Conservation (phyloP, 2,797 vertebrate genomes). For the Sebastes vulpes region DNA sequence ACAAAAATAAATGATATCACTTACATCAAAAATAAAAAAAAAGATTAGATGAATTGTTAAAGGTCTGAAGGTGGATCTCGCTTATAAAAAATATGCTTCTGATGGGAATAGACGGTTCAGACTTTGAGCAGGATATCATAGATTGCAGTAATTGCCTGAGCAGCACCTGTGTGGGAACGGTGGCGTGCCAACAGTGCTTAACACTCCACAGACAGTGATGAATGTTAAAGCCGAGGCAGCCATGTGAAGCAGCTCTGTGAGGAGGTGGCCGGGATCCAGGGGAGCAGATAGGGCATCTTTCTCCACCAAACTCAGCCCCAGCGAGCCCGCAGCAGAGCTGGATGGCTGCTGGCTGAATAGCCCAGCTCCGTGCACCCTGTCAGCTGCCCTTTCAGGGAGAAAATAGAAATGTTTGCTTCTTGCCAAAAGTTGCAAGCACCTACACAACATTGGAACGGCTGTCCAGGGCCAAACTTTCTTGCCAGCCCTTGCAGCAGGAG, state of each 20-base stretch:
- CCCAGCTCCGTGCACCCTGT: not conserved
- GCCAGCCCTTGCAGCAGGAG: constrained; percentile 2
- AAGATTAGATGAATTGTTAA: not conserved
- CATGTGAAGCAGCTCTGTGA: constrained; percentile 28
- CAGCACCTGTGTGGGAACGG: constrained; percentile 39
- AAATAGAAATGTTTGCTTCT: constrained; percentile 34
- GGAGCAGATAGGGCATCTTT: constrained; percentile 19
- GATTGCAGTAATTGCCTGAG: constrained; percentile 21
- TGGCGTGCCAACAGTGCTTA: constrained; percentile 66
- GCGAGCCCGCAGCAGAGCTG: constrained; percentile 4
- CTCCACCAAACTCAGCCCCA: not conserved
- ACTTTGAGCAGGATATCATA: not conserved
- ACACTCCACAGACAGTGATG: constrained; percentile 66
- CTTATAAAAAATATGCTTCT: not conserved
- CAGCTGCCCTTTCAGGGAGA: constrained; percentile 12
- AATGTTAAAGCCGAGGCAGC: constrained; percentile 70
- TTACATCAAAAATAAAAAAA: not conserved
- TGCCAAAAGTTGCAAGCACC: constrained; percentile 35
- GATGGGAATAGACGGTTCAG: not conserved
- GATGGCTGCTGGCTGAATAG: not conserved
- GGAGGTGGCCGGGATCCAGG: constrained; percentile 21
- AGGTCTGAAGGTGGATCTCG: not conserved
- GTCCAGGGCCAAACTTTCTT: not conserved
- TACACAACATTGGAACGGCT: not conserved
- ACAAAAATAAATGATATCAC: not conserved